Base-by-base conservation (phyloP, 2,888 invertebrate genomes). In the Abscondita cerata region DNA sequence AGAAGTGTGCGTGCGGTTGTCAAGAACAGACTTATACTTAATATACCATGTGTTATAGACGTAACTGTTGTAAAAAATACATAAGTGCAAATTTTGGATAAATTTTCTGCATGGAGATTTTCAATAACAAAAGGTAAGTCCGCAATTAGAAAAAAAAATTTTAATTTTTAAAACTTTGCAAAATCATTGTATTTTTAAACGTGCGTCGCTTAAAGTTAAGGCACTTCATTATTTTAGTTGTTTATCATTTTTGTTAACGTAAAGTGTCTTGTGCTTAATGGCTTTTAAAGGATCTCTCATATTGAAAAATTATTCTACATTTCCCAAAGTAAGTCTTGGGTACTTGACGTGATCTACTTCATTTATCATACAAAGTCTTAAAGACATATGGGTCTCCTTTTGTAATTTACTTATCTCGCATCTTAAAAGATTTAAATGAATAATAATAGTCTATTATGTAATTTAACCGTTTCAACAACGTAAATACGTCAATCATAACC, bases 361-460 rank as follows among this genome's bases (percentile, higher is more conserved):
- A 66, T 65, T 65, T 68, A 70, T 66, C 68, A 65, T 68, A 66
- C 59, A 61, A 66, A 57, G 25, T 25, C 25, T 25, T 25, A 25
- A 62, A 71, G 70, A 70, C 72, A 72, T 70, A 68, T 72, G 72
- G 67, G 59, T 67, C 68, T 66, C 68, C 68, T 72, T 71, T 69
- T 71, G 67, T 70, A 72, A 74, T 70, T 73, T 67, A 68, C 64
- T 63, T 64, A 66, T 69, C 68, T 68, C 68, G 16, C 19, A 70
- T 69, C 69, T 68, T 62, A 34, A 52, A 66, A 73, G 73, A 74
- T 75, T 75, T 73, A 75, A 74, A 71, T 68, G 69, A 69, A 67
- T 73, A 72, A 73, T 67, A 70, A 70, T 70, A 63, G 62, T 68
- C 67, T 25, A 75, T 75, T 75, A 73, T 72, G 69, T 73, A 73